Evolutionary conservation across 2,113 vertebrate species (phyloP).

Genomic region (Aldabrachelys gigantea): DNA sequence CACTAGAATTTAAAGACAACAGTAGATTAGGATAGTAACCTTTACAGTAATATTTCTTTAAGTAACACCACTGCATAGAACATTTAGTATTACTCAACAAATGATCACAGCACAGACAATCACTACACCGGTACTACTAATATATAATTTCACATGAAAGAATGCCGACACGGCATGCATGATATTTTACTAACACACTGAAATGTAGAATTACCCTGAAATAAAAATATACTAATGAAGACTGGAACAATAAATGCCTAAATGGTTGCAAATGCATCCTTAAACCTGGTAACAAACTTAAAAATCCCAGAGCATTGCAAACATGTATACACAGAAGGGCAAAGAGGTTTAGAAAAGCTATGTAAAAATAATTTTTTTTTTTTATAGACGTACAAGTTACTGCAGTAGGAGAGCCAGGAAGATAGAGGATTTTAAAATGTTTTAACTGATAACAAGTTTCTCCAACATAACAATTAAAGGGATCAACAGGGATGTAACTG

Average conservation of each 20-base stretch:
- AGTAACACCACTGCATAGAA: neutral
- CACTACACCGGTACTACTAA: conserved; percentile 17
- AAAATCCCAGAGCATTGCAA: neutral
- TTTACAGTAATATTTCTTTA: neutral
- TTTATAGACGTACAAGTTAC: neutral
- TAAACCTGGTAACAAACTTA: neutral
- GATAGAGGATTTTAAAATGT: neutral
- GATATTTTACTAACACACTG: conserved; percentile 12
- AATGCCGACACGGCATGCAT: conserved; percentile 70
- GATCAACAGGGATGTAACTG: conserved; percentile 41
- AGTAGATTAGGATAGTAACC: conserved; percentile 24
- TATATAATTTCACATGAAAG: conserved; percentile 51
- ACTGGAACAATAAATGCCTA: conserved; percentile 47
- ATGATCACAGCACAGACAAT: conserved; percentile 34
- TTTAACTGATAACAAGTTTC: neutral
- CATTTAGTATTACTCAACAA: neutral
- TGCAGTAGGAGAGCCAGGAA: neutral
- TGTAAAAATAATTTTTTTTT: neutral
- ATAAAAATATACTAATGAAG: conserved; percentile 6
- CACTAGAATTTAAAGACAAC: conserved; percentile 81
- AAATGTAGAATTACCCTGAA: conserved; percentile 26
- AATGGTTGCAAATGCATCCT: neutral
- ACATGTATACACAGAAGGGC: no score
- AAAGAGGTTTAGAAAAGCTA: no score
- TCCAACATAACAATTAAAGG: neutral